phyloP scores from a whole-genome alignment of 2,797 vertebrate genomes.

The Typhlichthys eigenmanni region DNA sequence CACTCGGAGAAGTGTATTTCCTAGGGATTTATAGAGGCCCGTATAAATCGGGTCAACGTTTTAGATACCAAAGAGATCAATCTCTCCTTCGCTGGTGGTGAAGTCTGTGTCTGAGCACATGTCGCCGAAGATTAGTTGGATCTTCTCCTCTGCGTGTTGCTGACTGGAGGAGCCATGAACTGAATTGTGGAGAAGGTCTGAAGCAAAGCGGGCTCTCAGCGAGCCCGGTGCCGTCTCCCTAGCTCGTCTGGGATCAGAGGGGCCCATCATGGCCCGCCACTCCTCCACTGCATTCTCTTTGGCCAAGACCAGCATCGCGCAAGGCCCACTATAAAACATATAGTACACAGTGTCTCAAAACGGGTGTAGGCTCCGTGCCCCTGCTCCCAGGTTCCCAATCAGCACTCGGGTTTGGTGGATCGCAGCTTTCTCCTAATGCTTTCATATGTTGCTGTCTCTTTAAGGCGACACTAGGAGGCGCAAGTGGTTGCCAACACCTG shows the following conservation, averaged over 20 bases:
- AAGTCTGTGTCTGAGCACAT: constrained; percentile 49
- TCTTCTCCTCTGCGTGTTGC: constrained; percentile 71
- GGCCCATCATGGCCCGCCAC: constrained; percentile 89
- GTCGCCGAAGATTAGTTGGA: constrained; percentile 75
- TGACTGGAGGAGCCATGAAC: constrained; percentile 85
- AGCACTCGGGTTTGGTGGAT: too few relatives aligned
- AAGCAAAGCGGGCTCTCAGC: constrained; percentile 85
- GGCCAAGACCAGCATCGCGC: constrained; percentile 82
- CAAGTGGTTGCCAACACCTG: neutral
- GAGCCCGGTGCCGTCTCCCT: constrained; percentile 75
- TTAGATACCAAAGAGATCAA: constrained; percentile 41
- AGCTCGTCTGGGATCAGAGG: constrained; percentile 82
- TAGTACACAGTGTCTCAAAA: neutral
- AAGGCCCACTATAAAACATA: constrained; percentile 80
- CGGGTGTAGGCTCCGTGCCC: neutral
- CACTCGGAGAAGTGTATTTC: too few relatives aligned
- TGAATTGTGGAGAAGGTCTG: constrained; percentile 80
- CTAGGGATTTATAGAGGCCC: too few relatives aligned
- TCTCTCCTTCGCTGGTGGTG: constrained; percentile 27
- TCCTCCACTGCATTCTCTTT: constrained; percentile 90
- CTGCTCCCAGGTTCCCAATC: too few relatives aligned
- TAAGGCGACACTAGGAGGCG: neutral
- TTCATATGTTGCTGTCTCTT: neutral
- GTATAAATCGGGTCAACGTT: neutral
- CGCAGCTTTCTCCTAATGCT: too few relatives aligned